Conservation (phyloP, 2,888 invertebrate species). For the Stenurella melanura region DNA sequence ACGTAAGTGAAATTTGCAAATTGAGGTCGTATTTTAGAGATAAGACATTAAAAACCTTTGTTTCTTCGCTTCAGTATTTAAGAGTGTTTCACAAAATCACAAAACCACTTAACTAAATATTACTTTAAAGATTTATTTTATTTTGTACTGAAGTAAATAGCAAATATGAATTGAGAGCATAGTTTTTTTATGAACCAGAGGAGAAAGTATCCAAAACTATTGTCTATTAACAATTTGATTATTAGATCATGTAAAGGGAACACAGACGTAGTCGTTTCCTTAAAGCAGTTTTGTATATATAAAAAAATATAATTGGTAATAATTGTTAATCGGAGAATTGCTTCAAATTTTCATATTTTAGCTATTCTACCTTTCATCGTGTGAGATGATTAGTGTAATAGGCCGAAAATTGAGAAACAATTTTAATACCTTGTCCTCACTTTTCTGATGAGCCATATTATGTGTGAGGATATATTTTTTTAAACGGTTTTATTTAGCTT, state of each 20-base stretch:
- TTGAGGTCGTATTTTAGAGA: not conserved
- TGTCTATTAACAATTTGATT: not conserved
- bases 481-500: too few species aligned
- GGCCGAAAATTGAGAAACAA: too few species aligned
- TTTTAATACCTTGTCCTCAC: too few species aligned
- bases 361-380: too few species aligned
- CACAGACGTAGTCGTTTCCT: not conserved
- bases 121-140: not conserved
- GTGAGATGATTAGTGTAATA: too few species aligned
- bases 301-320: too few species aligned
- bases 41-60: not conserved
- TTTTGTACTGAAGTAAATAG: not conserved
- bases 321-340: not conserved
- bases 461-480: too few species aligned
- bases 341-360: not conserved
- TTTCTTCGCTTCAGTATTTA: not conserved
- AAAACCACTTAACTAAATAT: not conserved
- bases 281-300: too few species aligned
- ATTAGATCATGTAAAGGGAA: not conserved
- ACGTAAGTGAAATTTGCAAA: not conserved
- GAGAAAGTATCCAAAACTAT: slow-evolving; percentile 8
- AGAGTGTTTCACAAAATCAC: not conserved
- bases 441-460: too few species aligned
- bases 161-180: not conserved
- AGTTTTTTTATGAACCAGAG: not conserved